These are phyloP conservation scores for Cryptocephalus primarius DNA, from an alignment of 2,888 invertebrate species.

Conservation along the genomic window DNA sequence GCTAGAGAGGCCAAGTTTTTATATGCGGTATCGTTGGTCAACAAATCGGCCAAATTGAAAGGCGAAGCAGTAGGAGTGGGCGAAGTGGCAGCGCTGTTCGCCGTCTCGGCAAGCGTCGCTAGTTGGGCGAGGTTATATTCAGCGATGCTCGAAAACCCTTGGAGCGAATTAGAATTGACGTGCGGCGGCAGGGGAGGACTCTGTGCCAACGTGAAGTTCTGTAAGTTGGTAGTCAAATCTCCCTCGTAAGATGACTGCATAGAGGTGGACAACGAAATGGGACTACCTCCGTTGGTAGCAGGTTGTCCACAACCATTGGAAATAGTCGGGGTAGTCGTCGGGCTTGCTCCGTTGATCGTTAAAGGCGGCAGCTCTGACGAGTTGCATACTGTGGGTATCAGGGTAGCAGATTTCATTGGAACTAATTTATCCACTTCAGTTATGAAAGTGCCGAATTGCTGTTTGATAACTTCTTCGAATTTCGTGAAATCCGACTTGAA, in stretches of 20 bases:
- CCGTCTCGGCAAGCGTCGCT: conserved; percentile 70
- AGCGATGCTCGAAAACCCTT: conserved; percentile 60
- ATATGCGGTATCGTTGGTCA: conserved; percentile 70
- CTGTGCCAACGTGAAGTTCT: conserved; percentile 27
- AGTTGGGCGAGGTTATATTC: conserved; percentile 80
- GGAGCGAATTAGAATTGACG: conserved; percentile 31
- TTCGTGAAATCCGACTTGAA: conserved; percentile 71
- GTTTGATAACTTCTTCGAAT: conserved; percentile 61
- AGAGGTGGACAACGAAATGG: conserved; percentile 54
- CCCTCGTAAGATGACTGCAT: conserved; percentile 72
- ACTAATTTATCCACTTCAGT: conserved; percentile 42
- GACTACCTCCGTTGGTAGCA: conserved; percentile 56
- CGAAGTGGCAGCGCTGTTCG: conserved; percentile 29
- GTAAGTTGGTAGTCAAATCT: conserved; percentile 43
- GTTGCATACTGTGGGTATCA: conserved; percentile 38
- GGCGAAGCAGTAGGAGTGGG: conserved; percentile 49
- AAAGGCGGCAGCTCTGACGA: conserved; percentile 28
- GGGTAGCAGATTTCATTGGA: conserved; percentile 31
- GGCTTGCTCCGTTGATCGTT: conserved; percentile 20
- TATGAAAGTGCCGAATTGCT: conserved; percentile 60
- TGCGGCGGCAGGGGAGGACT: conserved; percentile 25
- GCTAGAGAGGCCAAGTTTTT: conserved; percentile 85
- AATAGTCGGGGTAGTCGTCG: conserved; percentile 12
- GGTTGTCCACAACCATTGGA: conserved; percentile 28
- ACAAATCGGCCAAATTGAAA: conserved; percentile 66